phyloP scores from a whole-genome alignment of 2,797 vertebrate genomes.

The Pitangus sulphuratus region DNA sequence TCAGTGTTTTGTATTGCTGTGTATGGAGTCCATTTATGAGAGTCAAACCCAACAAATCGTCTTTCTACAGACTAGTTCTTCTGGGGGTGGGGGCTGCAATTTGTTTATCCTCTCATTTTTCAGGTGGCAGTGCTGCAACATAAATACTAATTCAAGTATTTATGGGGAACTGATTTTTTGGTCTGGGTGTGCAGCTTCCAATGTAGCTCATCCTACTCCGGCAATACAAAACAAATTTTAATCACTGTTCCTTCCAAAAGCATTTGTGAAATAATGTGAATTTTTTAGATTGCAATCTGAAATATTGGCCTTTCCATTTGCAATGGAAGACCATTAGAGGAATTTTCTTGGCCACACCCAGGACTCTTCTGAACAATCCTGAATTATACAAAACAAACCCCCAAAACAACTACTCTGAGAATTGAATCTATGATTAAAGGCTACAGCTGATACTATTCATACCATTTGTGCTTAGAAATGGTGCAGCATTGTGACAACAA shows the following conservation, averaged over 20 bases:
- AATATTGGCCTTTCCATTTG: background rate
- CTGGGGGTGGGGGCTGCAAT: background rate
- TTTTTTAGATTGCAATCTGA: background rate
- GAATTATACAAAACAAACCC: background rate
- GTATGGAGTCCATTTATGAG: background rate
- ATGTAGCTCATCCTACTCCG: background rate
- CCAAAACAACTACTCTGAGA: background rate
- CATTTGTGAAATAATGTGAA: background rate
- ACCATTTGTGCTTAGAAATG: background rate
- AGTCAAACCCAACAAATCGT: background rate
- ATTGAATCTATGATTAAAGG: background rate
- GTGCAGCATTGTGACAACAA: background rate
- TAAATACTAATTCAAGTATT: background rate
- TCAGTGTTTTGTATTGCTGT: background rate
- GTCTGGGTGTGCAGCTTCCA: background rate
- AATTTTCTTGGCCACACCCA: background rate
- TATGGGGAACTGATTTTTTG: background rate
- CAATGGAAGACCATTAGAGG: background rate
- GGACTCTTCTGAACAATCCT: background rate
- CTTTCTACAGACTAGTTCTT: background rate
- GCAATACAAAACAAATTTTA: background rate
- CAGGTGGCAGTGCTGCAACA: background rate
- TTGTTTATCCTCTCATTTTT: background rate
- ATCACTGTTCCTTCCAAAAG: background rate
- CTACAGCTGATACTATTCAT: background rate